Conservation (phyloP, 2,797 vertebrate species). For the Cheracebus regulus region DNA sequence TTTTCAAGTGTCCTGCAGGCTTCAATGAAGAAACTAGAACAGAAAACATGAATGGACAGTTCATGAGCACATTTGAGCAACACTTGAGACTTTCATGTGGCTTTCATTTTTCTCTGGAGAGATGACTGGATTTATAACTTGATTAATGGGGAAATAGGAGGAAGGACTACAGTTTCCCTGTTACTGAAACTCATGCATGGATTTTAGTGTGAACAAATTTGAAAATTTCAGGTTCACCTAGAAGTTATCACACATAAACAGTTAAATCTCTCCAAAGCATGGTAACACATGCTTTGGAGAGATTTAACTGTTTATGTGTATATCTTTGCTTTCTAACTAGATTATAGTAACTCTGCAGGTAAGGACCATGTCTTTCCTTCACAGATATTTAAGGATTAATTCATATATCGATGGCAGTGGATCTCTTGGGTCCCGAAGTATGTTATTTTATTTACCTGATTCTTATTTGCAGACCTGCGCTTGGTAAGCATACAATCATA, state of each 20-base stretch:
- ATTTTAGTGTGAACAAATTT: neutral
- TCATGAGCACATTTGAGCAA: neutral
- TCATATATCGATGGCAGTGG: neutral
- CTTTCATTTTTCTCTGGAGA: neutral
- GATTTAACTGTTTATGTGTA: neutral
- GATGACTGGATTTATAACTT: neutral
- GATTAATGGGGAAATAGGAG: neutral
- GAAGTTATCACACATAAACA: neutral
- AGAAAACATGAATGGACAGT: slow-evolving; percentile 3
- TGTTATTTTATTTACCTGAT: slow-evolving; percentile 35
- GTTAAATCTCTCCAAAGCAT: too few species aligned
- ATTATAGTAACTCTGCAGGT: neutral
- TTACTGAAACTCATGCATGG: neutral
- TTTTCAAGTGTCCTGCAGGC: neutral
- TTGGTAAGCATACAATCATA: neutral
- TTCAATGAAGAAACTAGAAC: neutral
- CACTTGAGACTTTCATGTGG: neutral
- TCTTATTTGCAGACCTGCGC: neutral
- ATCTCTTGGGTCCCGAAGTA: neutral
- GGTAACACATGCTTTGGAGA: neutral
- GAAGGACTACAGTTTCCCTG: neutral
- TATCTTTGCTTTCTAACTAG: neutral
- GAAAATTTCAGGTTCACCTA: neutral
- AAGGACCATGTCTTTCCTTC: neutral
- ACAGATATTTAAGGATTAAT: neutral